Percentiles rank a stretch among this genome's conserved stretches.
Evolutionary conservation across 2,888 invertebrate genomes (phyloP).

Genomic region (Byasa hedistus): DNA sequence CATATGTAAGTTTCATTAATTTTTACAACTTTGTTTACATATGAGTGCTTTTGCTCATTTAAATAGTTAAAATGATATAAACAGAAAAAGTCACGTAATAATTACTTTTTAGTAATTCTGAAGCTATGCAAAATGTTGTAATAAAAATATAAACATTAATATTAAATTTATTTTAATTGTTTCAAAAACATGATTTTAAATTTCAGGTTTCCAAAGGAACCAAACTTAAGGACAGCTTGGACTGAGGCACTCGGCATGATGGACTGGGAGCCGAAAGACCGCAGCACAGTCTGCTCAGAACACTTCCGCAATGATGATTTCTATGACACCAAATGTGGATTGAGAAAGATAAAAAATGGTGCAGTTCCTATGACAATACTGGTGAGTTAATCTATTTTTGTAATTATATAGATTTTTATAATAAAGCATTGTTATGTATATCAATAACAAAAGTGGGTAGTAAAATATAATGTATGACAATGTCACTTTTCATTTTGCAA

Average conservation of each 20-base stretch:
- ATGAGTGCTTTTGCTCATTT: background rate
- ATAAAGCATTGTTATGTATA: no score
- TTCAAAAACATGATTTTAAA: background rate
- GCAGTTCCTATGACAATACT: slow-evolving; percentile 51
- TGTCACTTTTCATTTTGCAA: no score
- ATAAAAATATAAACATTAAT: no score
- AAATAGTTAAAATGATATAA: no score
- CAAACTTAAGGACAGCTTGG: slow-evolving; percentile 51
- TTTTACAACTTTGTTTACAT: slow-evolving; percentile 12
- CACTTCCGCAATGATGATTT: slow-evolving; percentile 60
- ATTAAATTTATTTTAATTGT: no score
- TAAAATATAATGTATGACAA: no score
- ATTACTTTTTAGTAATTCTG: no score
- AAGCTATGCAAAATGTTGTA: no score
- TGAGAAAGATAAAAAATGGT: slow-evolving; percentile 52
- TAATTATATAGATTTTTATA: no score
- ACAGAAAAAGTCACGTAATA: no score
- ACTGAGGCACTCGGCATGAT: slow-evolving; percentile 49
- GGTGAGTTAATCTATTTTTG: slow-evolving; percentile 33
- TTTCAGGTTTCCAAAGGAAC: slow-evolving; percentile 60
- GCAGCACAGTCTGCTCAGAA: slow-evolving; percentile 62
- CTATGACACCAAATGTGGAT: slow-evolving; percentile 54
- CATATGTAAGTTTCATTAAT: slow-evolving; percentile 51
- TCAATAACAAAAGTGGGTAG: no score
- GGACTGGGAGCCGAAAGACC: slow-evolving; percentile 55